Percentiles rank a stretch among this genome's conserved stretches.
These are phyloP conservation scores for Lochmaea crataegi DNA, from an alignment of 2,888 invertebrate species.

Conservation along the genomic window DNA sequence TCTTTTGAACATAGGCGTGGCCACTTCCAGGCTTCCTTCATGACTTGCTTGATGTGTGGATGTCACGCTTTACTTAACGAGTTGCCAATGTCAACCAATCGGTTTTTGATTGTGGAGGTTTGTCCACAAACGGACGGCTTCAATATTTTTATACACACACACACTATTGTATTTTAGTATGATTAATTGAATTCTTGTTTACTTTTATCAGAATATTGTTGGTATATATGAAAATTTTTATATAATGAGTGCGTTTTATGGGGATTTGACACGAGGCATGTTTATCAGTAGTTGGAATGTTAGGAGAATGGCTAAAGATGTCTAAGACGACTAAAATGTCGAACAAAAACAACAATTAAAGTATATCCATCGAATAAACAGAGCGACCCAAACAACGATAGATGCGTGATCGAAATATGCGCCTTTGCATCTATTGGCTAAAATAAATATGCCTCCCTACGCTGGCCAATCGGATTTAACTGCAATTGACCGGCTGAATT, in stretches of 20 bases:
- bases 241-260: constrained; percentile 14
- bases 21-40: constrained; percentile 42
- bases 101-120: constrained; percentile 54
- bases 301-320: too few species aligned
- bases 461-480: too few species aligned
- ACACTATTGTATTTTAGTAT: constrained; percentile 18
- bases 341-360: not conserved
- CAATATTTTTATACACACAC: constrained; percentile 25
- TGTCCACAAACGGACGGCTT: constrained; percentile 35
- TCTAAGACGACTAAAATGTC: not conserved
- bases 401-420: too few species aligned
- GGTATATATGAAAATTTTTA: constrained; percentile 22
- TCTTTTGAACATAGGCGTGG: constrained; percentile 57
- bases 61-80: constrained; percentile 57
- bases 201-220: constrained; percentile 12
- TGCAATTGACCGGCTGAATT: too few species aligned
- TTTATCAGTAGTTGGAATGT: not conserved
- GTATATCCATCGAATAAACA: too few species aligned
- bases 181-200: constrained; percentile 24
- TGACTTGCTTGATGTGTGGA: constrained; percentile 57
- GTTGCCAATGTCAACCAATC: constrained; percentile 53
- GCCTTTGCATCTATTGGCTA: too few species aligned
- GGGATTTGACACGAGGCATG: constrained; percentile 14
- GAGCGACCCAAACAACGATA: too few species aligned
- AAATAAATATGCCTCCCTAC: too few species aligned